These are phyloP conservation scores for Sphenodon punctatus DNA, from an alignment of 2,797 vertebrate species.

Conservation along the genomic window DNA sequence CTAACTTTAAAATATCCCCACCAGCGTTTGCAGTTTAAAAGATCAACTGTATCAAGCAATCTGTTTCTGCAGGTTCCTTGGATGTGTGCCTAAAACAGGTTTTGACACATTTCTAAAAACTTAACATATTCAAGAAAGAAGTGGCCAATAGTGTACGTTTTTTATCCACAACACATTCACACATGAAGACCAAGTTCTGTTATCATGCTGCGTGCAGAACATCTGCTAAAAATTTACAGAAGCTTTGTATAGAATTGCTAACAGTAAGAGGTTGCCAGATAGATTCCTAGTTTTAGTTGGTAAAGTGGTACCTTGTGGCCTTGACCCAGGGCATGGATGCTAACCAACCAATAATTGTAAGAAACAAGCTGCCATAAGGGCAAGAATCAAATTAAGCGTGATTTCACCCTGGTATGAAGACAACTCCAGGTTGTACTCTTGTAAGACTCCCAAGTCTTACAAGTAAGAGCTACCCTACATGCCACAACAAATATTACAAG, in stretches of 20 bases:
- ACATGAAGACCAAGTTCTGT: too few species aligned
- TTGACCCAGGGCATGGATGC: neutral
- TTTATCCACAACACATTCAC: slow-evolving; percentile 28
- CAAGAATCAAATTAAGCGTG: neutral
- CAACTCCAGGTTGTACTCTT: neutral
- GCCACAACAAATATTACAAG: too few species aligned
- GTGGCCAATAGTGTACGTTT: neutral
- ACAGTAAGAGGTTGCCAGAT: neutral
- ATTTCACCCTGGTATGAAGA: neutral
- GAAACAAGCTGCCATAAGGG: neutral
- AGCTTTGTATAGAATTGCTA: neutral
- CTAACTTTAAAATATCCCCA: neutral
- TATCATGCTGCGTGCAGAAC: neutral
- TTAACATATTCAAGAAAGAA: neutral
- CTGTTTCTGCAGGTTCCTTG: neutral
- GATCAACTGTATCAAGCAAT: neutral
- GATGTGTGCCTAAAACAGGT: neutral
- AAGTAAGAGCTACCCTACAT: too few species aligned
- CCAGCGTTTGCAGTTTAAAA: neutral
- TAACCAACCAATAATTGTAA: neutral
- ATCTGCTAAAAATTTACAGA: slow-evolving; percentile 24
- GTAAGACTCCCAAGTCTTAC: too few species aligned
- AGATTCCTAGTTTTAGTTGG: neutral
- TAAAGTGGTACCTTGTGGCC: neutral
- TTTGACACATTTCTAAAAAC: neutral